Evolutionary conservation across 1,140 invertebrate genomes (phyloP), one percentile per base, ranked within the genome.

Genomic region (Bombus waltoni): DNA sequence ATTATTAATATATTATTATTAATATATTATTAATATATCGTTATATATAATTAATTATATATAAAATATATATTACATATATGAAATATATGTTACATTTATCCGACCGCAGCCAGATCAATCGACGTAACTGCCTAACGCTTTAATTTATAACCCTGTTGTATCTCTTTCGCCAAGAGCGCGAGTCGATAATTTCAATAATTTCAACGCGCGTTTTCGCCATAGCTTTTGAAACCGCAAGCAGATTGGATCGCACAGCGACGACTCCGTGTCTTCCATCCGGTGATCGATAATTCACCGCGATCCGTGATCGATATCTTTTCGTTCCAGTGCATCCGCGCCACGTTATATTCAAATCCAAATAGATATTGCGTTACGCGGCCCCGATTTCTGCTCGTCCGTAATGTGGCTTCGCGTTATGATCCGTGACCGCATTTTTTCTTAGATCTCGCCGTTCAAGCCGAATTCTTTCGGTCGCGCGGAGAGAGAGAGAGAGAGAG

Each of bases 331-430:
- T 18, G 68, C 73, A 81, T 73, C 65, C 79, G 68, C 18, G 76
- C 79, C 75, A 77, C 79, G 85, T 90, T 81, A 88, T 89, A 87
- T 91, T 92, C 85, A 88, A 90, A 93, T 93, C 86, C 81, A 87
- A 78, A 85, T 79, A 85, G 82, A 85, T 79, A 81, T 90, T 92
- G 91, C 80, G 88, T 86, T 90, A 82, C 88, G 79, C 91, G 90
- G 78, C 91, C 90, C 91, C 91, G 88, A 92, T 92, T 89, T 87
- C 73, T 91, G 87, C 90, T 93, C 92, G 90, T 90, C 90, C 89
- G 88, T 90, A 87, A 88, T 91, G 89, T 89, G 85, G 89, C 90
- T 91, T 88, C 89, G 82, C 71, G 87, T 91, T 89, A 87, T 84
- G 83, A 91, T 90, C 84, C 86, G 84, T 90, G 91, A 87, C 91